Conservation (phyloP, 2,888 invertebrate genomes). For the Eubasilissa splendida region DNA sequence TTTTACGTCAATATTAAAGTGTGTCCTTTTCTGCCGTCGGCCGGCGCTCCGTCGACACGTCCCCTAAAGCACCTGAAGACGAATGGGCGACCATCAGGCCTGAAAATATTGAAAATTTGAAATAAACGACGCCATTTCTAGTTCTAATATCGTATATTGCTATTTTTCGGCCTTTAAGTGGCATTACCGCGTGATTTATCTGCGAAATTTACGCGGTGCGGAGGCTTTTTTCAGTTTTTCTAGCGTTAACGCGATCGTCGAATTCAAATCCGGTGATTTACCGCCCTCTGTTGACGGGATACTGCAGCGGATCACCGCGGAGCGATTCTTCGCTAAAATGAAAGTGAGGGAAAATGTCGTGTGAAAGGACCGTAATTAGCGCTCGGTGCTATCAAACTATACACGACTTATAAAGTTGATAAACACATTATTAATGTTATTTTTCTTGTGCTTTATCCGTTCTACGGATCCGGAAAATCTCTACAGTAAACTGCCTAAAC, state of each 20-base stretch:
- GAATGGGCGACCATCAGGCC: neutral
- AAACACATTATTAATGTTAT: neutral
- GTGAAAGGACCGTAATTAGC: too few species aligned
- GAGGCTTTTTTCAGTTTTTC: constrained; percentile 9
- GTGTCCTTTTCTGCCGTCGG: too few species aligned
- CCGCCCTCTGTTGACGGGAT: constrained; percentile 21
- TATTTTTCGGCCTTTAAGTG: neutral
- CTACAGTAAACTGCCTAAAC: too few species aligned
- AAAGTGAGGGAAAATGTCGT: too few species aligned
- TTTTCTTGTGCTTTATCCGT: neutral
- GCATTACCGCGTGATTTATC: neutral
- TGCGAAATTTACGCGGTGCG: neutral
- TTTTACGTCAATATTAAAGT: too few species aligned
- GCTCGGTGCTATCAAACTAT: too few species aligned
- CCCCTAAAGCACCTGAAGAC: too few species aligned
- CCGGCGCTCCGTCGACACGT: too few species aligned
- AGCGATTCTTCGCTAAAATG: neutral
- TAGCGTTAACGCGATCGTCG: neutral
- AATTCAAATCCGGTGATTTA: constrained; percentile 15
- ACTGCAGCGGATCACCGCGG: neutral
- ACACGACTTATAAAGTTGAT: too few species aligned
- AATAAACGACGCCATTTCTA: neutral
- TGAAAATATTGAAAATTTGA: neutral
- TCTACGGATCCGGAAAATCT: too few species aligned
- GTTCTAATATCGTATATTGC: neutral